Base-by-base conservation (phyloP, 2,113 vertebrate species). In the Semnornis frantzii region DNA sequence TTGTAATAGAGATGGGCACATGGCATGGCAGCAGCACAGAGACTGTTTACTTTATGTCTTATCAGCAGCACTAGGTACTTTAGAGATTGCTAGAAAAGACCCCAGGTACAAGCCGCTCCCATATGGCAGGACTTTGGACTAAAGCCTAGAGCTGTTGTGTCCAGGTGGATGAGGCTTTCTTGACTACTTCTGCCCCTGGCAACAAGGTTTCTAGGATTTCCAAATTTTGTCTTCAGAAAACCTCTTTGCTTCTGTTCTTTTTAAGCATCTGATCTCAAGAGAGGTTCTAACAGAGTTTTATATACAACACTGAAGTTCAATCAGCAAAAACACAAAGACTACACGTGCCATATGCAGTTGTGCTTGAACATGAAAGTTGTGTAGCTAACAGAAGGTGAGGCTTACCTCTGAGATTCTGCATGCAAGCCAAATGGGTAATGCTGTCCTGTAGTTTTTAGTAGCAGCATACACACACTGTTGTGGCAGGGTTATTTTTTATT, bases 31-130 rank as follows among this genome's bases (percentile, higher is more conserved):
- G 83, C 80, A 85, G 48, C 2, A 0, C 42, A 31, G 48, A 64
- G 65, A 33, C 81, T 92, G 90, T 96, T 95, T 96, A 73, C 85
- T 94, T 92, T 85, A 48, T 34, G 46, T 50, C 80, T 96, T 97
- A 96, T 89, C 87, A 93, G 69, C 85, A 92, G 42, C 64, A 75
- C 66, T 78, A 90, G 63, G 66, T 78, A 39, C 82, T 87, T 72
- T 66, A 85, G 42, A 84, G 68, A 62, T 63, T 94, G 64, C 39
- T 83, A 77, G 75, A 75, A 92, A 93, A 87, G 80, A 66, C n/a
- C 39, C 39, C 77, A 62, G 92, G 71, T 86, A 89, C 8, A 2
- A 84, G 74, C 73, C 42, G 1, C 88, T 93, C 94, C 93, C 79
- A 44, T 46, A 66, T 39, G 82, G n/a, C 59, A 82, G 94, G 89